These are phyloP conservation scores for Volucella inflata DNA, from an alignment of 2,888 invertebrate genomes.

Conservation along the genomic window DNA sequence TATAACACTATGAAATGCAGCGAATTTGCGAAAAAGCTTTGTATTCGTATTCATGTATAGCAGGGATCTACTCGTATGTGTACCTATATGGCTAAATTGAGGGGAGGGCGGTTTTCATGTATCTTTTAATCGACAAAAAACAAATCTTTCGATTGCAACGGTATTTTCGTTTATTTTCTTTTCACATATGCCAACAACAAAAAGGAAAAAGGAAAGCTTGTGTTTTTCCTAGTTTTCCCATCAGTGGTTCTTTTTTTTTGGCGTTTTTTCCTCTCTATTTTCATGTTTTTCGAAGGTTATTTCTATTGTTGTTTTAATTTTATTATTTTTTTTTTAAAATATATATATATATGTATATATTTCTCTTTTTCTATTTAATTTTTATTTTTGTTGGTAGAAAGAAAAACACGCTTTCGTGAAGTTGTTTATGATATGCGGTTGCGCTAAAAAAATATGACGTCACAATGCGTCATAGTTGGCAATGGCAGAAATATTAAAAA, in stretches of 20 bases:
- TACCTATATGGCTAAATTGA: constrained; percentile 23
- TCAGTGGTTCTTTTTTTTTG: too few relatives aligned
- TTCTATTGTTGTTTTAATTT: constrained; percentile 26
- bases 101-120: constrained; percentile 38
- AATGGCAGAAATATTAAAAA: constrained; percentile 54
- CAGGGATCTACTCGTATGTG: constrained; percentile 7
- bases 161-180: constrained; percentile 36
- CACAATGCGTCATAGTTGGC: constrained; percentile 74
- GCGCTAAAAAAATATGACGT: constrained; percentile 70
- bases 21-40: constrained; percentile 69
- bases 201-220: neutral
- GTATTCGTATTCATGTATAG: neutral
- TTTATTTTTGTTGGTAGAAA: constrained; percentile 5
- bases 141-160: constrained; percentile 59
- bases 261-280: constrained; percentile 38
- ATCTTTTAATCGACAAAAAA: constrained; percentile 64
- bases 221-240: too few relatives aligned
- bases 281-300: constrained; percentile 63
- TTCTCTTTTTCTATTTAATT: constrained; percentile 9
- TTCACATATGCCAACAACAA: constrained; percentile 9
- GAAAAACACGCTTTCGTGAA: constrained; percentile 25
- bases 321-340: constrained; percentile 17
- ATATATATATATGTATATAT: constrained; percentile 7
- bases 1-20: constrained; percentile 63
- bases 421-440: constrained; percentile 59